Conservation (phyloP, 2,113 vertebrate genomes). For the Rhea americana region DNA sequence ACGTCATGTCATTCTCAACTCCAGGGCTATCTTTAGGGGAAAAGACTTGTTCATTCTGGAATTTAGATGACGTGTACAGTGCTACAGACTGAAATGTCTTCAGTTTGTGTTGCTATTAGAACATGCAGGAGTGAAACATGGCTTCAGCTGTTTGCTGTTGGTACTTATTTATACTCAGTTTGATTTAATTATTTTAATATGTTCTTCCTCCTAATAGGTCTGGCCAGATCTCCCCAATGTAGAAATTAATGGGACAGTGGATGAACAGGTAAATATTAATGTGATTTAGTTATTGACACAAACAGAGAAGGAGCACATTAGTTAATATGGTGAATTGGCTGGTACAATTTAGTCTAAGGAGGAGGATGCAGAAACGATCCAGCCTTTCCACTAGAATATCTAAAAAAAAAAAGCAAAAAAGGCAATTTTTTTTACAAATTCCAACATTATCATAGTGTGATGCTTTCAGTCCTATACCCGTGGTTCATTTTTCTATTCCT, state of each 20-base stretch:
- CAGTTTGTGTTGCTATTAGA: rapidly evolving
- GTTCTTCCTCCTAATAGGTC: conserved; percentile 74
- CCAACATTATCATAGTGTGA: background rate
- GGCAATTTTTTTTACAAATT: background rate
- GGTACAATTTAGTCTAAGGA: too few species aligned
- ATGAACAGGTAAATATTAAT: conserved; percentile 78
- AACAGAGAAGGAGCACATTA: background rate
- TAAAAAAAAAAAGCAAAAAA: background rate
- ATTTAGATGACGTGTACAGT: rapidly evolving
- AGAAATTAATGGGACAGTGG: conserved; percentile 73
- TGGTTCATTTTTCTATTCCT: background rate
- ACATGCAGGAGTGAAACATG: rapidly evolving
- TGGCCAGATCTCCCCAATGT: conserved; percentile 91
- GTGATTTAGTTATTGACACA: background rate
- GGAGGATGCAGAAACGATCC: background rate
- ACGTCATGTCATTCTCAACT: background rate
- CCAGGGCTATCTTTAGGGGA: background rate
- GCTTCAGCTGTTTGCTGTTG: background rate
- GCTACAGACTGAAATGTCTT: background rate
- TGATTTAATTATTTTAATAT: background rate
- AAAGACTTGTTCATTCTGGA: background rate
- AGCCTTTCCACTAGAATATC: background rate
- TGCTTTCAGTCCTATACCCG: background rate
- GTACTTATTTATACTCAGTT: too few species aligned
- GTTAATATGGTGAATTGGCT: rapidly evolving